phyloP scores from a whole-genome alignment of 2,113 vertebrate genomes.

The Macquaria australasica region DNA sequence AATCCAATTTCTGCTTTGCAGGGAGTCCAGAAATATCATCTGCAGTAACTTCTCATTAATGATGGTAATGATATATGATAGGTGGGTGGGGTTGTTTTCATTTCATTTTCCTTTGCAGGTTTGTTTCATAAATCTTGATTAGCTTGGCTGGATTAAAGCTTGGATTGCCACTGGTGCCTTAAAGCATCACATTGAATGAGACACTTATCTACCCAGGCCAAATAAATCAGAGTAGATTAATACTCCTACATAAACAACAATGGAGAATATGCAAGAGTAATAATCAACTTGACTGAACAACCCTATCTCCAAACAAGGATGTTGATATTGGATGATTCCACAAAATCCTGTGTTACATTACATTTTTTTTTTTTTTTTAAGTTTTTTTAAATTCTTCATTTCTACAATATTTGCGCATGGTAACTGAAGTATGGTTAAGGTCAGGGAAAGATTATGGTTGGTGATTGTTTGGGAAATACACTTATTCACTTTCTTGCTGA shows the following conservation, averaged over 20 bases:
- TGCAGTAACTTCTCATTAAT: constrained; percentile 62
- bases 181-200: not conserved
- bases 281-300: not conserved
- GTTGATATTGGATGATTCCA: not conserved
- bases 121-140: constrained; percentile 34
- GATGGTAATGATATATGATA: constrained; percentile 56
- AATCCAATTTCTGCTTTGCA: constrained; percentile 39
- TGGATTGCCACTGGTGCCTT: not conserved
- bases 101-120: constrained; percentile 31
- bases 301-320: not conserved
- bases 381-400: not conserved
- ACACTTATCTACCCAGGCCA: not conserved
- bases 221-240: not conserved
- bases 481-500: too few relatives aligned
- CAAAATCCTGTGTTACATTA: not conserved
- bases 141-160: constrained; percentile 20
- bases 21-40: constrained; percentile 54
- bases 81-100: constrained; percentile 49
- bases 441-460: too few relatives aligned
- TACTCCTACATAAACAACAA: not conserved
- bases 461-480: too few relatives aligned
- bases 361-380: not conserved
- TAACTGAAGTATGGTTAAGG: not conserved
- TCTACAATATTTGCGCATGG: not conserved
- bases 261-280: not conserved